A percentile compares a stretch with the other conserved stretches of the same genome.
phyloP scores from a whole-genome alignment of 2,888 invertebrate species.

The Nymphalis urticae region DNA sequence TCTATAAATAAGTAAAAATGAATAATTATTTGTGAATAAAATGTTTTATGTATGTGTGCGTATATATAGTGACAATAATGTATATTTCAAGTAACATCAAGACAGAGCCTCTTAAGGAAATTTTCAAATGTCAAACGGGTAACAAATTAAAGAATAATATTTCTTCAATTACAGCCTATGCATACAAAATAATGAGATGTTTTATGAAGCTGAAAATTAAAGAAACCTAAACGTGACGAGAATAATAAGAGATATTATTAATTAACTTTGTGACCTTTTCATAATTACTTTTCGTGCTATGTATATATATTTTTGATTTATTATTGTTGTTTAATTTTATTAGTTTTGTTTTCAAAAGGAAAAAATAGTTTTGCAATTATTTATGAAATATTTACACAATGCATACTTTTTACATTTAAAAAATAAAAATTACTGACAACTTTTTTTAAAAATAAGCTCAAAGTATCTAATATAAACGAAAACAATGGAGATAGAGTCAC shows the following conservation, averaged over 20 bases:
- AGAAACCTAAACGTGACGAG: conserved; percentile 57
- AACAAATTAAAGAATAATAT: conserved; percentile 22
- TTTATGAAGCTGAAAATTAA: conserved; percentile 43
- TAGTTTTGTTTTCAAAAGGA: not conserved
- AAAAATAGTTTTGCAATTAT: too few species aligned
- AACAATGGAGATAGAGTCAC: too few species aligned
- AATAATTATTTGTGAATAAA: too few species aligned
- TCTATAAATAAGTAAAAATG: too few species aligned
- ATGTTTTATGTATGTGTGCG: too few species aligned
- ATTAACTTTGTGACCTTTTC: conserved; percentile 58
- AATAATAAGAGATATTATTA: conserved; percentile 58
- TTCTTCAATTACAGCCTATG: conserved; percentile 46
- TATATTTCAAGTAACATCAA: too few species aligned
- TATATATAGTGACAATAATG: too few species aligned
- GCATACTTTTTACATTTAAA: too few species aligned
- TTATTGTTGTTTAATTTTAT: not conserved
- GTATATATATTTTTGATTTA: conserved; percentile 6
- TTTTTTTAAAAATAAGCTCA: too few species aligned
- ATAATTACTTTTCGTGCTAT: conserved; percentile 53
- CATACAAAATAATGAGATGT: conserved; percentile 52
- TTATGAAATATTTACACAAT: too few species aligned
- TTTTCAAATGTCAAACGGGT: conserved; percentile 9
- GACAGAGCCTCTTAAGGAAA: not conserved
- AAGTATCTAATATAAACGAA: too few species aligned
- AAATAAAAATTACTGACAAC: too few species aligned